Evolutionary conservation across 2,888 invertebrate genomes (phyloP), one percentile per base, ranked within the genome.

Genomic region (Parnassius mnemosyne): DNA sequence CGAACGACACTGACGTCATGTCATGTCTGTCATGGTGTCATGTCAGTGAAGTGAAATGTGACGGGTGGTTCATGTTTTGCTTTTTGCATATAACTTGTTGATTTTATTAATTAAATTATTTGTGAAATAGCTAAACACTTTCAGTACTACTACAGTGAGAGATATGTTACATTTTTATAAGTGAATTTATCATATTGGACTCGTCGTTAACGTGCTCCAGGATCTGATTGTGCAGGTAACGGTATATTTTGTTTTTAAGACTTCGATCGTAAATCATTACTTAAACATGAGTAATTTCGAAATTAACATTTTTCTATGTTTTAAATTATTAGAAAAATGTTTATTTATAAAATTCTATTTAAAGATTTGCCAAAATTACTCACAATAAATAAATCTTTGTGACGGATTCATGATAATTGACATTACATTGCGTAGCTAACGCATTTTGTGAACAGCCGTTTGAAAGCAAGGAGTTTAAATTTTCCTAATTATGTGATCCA

Each of bases 201-300:
- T 71, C 71, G 72, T 72, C 74, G 70, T 72, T 74, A 68, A 58
- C 64, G 75, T 72, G 68, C 73, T 74, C 69, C 71, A 71, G 74
- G 75, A 77, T 74, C 79, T 74, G 72, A 80, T 78, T 78, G 75
- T 76, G 78, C 83, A 90, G 90, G 89, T 90, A 90, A 90, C 90
- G 90, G 90, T 88, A 90, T 74, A 78, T 77, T 87, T 83, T 85
- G 81, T 83, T 84, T 85, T 83, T 86, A 88, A n/a, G 80, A 89
- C 89, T 88, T 89, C 78, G 83, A 80, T 81, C 77, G 50, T 20
- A 25, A 60, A 57, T 71, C 77, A 76, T 75, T 68, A 63, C 73
- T 50, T 63, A 72, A 72, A 75, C 66, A 72, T 70, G 47, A 69
- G 71, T 70, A 74, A 75, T 70, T 76, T 72, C 12, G 46, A 46